phyloP scores from a whole-genome alignment of 1,140 invertebrate species.

The Papilio glaucus region DNA sequence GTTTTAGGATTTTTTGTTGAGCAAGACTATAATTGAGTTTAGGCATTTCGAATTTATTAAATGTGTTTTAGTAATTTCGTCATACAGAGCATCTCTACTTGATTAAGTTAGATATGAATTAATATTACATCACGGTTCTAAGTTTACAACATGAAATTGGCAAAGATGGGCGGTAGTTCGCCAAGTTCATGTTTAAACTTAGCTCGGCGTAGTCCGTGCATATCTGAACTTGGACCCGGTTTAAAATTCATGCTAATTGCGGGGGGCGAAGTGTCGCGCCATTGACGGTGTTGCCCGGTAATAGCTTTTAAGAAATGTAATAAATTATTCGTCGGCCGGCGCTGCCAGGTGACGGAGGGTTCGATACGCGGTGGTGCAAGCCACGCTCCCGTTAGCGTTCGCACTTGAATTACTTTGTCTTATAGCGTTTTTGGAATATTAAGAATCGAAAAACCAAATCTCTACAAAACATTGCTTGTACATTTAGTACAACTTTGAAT shows the following conservation, averaged over 20 bases:
- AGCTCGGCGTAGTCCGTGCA: background rate
- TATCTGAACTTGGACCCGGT: constrained; percentile 44
- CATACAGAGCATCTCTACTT: background rate
- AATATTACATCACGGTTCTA: background rate
- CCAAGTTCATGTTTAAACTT: too few species aligned
- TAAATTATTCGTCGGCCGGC: constrained; percentile 76
- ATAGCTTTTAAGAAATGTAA: constrained; percentile 83
- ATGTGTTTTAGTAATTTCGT: background rate
- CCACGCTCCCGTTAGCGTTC: background rate
- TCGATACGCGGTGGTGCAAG: constrained; percentile 32
- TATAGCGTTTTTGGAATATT: background rate
- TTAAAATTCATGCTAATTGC: constrained; percentile 78
- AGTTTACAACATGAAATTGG: background rate
- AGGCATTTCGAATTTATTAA: too few species aligned
- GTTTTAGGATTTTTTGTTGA: background rate
- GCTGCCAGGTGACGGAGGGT: constrained; percentile 71
- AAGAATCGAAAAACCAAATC: too few species aligned
- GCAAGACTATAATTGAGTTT: background rate
- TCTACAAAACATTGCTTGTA: too few species aligned
- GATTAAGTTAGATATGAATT: background rate
- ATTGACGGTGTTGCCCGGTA: constrained; percentile 76
- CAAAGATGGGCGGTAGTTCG: background rate
- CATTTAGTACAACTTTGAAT: too few species aligned
- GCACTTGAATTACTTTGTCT: constrained; percentile 1
- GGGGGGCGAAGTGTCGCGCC: constrained; percentile 62